Evolutionary conservation across 2,113 vertebrate species (phyloP).

Genomic region (Proteles cristata): DNA sequence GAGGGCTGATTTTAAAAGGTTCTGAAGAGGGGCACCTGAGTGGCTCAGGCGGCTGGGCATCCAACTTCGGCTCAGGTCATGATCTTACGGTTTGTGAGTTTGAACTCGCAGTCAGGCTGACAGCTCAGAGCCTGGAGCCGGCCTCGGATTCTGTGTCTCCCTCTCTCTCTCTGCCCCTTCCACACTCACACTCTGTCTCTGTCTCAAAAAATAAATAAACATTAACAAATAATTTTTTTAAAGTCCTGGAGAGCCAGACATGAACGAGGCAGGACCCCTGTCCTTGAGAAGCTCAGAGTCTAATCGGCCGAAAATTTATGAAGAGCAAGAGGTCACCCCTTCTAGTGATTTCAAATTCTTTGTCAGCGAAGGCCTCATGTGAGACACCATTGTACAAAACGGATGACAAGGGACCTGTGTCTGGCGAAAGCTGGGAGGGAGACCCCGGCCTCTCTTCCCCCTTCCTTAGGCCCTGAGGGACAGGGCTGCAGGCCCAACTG

Average conservation of each 20-base stretch:
- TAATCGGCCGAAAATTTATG: not conserved
- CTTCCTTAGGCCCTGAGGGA: not conserved
- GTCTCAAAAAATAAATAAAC: no score
- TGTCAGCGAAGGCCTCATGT: not conserved
- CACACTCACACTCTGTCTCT: no score
- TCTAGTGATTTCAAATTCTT: not conserved
- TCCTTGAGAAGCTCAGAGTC: not conserved
- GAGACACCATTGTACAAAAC: not conserved
- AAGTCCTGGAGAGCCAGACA: not conserved
- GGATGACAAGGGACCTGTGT: not conserved
- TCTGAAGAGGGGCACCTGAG: no score
- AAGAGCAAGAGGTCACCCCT: not conserved
- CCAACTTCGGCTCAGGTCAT: no score
- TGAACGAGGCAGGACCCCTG: not conserved
- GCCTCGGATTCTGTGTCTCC: no score
- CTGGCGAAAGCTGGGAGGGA: not conserved
- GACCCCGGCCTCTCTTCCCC: accelerated
- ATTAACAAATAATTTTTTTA: no score
- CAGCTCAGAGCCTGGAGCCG: no score
- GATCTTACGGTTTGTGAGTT: no score
- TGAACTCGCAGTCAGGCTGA: no score
- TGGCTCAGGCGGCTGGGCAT: no score
- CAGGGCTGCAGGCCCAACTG: not conserved
- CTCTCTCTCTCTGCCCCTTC: no score
- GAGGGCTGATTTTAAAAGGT: accelerated